phyloP scores from a whole-genome alignment of 92 coral and sea anemone genomes.

The Muricea muricata region DNA sequence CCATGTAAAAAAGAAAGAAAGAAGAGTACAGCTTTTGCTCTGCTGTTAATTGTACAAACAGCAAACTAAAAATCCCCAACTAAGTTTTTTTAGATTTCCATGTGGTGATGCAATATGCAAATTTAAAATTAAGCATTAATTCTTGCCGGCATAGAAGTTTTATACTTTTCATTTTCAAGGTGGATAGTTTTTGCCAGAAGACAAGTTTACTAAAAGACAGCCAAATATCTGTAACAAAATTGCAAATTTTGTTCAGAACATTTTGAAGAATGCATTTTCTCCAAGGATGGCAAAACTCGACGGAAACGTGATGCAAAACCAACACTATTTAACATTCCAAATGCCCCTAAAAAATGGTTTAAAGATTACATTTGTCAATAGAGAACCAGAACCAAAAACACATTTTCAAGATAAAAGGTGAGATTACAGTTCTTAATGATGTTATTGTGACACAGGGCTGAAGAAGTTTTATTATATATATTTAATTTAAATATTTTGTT shows the following conservation, averaged over 20 bases:
- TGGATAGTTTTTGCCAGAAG: neutral
- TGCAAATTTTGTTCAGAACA: neutral
- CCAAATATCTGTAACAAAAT: neutral
- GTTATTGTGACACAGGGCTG: no score
- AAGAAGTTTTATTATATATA: no score
- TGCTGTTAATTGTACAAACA: neutral
- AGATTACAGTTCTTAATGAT: no score
- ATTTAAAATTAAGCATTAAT: neutral
- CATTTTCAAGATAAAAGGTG: no score
- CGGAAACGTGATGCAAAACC: neutral
- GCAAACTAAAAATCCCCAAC: neutral
- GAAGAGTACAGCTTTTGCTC: neutral
- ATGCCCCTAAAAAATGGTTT: no score
- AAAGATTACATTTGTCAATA: no score
- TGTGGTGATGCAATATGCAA: neutral
- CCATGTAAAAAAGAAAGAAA: no score
- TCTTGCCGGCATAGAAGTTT: neutral
- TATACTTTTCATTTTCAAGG: neutral
- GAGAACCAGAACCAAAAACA: no score
- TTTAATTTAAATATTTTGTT: no score
- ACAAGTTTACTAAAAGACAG: neutral
- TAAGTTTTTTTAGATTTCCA: neutral
- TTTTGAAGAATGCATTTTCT: conserved; percentile 1
- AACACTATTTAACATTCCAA: neutral
- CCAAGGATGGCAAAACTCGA: neutral